These are phyloP conservation scores for Pardalotus punctatus DNA, from an alignment of 2,113 vertebrate species.

Conservation along the genomic window DNA sequence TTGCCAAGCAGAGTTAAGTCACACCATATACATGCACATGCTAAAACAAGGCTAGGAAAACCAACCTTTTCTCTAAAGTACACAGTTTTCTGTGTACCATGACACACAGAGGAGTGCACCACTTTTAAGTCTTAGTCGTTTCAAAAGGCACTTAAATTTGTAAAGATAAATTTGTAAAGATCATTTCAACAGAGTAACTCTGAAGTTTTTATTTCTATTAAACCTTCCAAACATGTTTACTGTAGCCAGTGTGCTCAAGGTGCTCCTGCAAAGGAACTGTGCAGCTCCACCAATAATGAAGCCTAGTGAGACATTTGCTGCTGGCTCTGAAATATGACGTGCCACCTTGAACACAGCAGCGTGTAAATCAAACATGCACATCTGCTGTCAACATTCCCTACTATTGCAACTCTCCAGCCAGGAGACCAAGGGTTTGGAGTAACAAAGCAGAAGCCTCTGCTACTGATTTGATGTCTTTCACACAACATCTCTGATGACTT, in stretches of 20 bases:
- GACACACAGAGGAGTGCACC: rapidly evolving
- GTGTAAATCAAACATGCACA: not conserved
- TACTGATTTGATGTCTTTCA: not conserved
- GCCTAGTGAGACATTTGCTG: not conserved
- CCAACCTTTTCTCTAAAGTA: rapidly evolving
- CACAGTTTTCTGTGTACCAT: not conserved
- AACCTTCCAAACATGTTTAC: not conserved
- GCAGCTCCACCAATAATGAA: not conserved
- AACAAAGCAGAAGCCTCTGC: not conserved
- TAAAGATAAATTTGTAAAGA: not conserved
- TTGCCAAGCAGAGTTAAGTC: not conserved
- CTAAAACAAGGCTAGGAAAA: not conserved
- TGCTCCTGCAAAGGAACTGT: not conserved
- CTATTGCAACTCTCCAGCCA: not conserved
- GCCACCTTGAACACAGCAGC: not conserved
- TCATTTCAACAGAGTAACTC: not conserved
- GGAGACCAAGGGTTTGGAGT: not conserved
- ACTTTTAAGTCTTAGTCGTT: not conserved
- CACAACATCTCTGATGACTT: rapidly evolving
- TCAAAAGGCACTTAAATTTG: not conserved
- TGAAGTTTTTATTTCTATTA: not conserved
- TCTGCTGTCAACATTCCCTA: not conserved
- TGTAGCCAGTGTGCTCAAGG: not conserved
- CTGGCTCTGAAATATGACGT: not conserved
- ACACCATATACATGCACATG: not conserved